These are phyloP conservation scores for Lipophrys pholis DNA, from an alignment of 2,113 vertebrate genomes.

Conservation along the genomic window DNA sequence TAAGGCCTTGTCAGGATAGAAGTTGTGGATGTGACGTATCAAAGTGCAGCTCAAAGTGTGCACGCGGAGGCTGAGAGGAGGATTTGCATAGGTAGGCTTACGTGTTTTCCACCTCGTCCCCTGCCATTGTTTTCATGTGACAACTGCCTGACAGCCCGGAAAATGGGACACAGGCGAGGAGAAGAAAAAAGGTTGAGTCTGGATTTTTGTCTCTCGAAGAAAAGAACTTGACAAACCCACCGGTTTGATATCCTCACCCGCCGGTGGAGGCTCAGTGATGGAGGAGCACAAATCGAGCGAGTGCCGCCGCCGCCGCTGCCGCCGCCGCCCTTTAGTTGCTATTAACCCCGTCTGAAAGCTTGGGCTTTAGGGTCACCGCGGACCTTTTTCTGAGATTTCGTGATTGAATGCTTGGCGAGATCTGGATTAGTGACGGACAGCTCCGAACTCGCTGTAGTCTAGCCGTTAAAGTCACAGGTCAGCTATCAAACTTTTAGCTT, in stretches of 20 bases:
- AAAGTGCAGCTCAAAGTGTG: slow-evolving; percentile 60
- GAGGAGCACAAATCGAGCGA: slow-evolving; percentile 19
- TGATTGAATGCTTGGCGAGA: slow-evolving; percentile 32
- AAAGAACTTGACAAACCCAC: slow-evolving; percentile 66
- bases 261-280: slow-evolving; percentile 34
- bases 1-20: slow-evolving; percentile 55
- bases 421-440: slow-evolving; percentile 50
- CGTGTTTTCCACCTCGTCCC: slow-evolving; percentile 71
- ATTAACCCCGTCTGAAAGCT: slow-evolving; percentile 42
- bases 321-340: not conserved
- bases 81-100: slow-evolving; percentile 76
- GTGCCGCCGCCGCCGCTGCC: no score
- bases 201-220: slow-evolving; percentile 67
- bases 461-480: slow-evolving; percentile 48
- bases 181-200: slow-evolving; percentile 60
- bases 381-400: slow-evolving; percentile 29
- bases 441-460: slow-evolving; percentile 33
- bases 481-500: slow-evolving; percentile 44
- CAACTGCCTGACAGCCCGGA: slow-evolving; percentile 72
- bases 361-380: slow-evolving; percentile 16
- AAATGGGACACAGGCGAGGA: slow-evolving; percentile 67
- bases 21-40: slow-evolving; percentile 52
- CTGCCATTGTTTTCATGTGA: slow-evolving; percentile 74
- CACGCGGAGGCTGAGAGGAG: slow-evolving; percentile 55
- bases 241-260: slow-evolving; percentile 61